Evolutionary conservation across 2,888 invertebrate species (phyloP), one percentile per base, ranked within the genome.

Genomic region (Dynastes maya): DNA sequence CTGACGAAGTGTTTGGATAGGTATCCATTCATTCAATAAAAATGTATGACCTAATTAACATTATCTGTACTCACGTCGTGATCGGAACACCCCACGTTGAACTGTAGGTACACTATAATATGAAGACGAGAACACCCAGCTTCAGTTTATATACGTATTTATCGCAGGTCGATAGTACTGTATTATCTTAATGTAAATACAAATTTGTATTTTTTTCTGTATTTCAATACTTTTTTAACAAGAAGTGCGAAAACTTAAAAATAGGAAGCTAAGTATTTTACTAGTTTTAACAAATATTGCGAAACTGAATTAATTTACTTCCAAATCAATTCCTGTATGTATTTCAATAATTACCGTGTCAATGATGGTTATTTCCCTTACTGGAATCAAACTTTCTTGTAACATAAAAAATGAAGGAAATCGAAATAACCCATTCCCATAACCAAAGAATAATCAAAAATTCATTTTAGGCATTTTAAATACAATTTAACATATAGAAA

Each of bases 121-220:
- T 74, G 61, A 74, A 74, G 72, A 49, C 40, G 72, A 27, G 45
- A 61, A 58, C 72, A 61, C 45, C 58, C 72, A 72, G 58, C 58
- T 61, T 45, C 72, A 27, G 45, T 61, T 74, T 74, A 74, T 74
- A 74, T 74, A 74, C 27, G 61, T 45, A 74, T 61, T 74, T 74
- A 74, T 74, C 61, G 61, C 61, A 74, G 63, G 72, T 74, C 72
- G 72, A 74, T 74, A 74, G 72, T 63, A 74, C 37, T 13, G 27
- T 61, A 72, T 74, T 74, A 74, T 74, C 72, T 74, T 40, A 74
- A 74, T 74, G 63, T 61, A 74, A 74, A 74, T 61, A 74, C 27
- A 74, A 40, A 58, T 72, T 72, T 45, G 58, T 71, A 37, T 45
- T 74, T 72, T 37, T 72, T 72, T 74, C 22, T 58, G 5, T 61